Evolutionary conservation across 2,113 vertebrate species (phyloP), one percentile per base, ranked within the genome.

Genomic region (Pao palembangensis): DNA sequence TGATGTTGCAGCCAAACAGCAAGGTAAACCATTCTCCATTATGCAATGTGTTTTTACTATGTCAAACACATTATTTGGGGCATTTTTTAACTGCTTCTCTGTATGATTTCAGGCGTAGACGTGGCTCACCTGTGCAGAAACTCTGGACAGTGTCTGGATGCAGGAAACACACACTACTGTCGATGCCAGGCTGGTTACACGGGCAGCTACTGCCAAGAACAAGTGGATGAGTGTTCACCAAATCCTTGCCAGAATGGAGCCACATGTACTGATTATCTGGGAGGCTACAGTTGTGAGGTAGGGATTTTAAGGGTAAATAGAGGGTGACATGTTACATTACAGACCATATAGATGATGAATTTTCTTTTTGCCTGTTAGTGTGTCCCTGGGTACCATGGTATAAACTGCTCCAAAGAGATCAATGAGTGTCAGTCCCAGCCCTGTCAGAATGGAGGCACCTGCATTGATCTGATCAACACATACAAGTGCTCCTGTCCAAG

Each of bases 401-500:
- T 92, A 25, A 99, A 99, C 86, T 99, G 96, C 81, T 96, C 96
- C 0, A 93, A 94, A 79, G 95, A 98, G 80, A 94, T 95, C 88
- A 95, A 98, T 19, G 97, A 99, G 75, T 99, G 97, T 69, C 91
- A 95, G 59, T 99, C 97, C 11, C 94, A 94, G 78, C 97, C 97
- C 0, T 99, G 97, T 84, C 94, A 95, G 80, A 93, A 98, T 0
- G 94, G 97, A 55, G 96, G 97, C 44, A 99, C 95, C 34, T 99
- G 97, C 86, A 95, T 99, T 2, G 94, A 99, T 84, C 93, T 99
- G 75, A 91, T 94, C 88, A 96, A 99, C 89, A 95, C 94, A 54
- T 99, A 98, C 92, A 99, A 98, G 81, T 99, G 97, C 70, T 99
- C 97, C 51, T 99, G 97, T 76, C 97, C 97, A 20, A 89, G 94